These are phyloP conservation scores for Oryzias celebensis DNA, from an alignment of 2,113 vertebrate genomes.

Conservation along the genomic window DNA sequence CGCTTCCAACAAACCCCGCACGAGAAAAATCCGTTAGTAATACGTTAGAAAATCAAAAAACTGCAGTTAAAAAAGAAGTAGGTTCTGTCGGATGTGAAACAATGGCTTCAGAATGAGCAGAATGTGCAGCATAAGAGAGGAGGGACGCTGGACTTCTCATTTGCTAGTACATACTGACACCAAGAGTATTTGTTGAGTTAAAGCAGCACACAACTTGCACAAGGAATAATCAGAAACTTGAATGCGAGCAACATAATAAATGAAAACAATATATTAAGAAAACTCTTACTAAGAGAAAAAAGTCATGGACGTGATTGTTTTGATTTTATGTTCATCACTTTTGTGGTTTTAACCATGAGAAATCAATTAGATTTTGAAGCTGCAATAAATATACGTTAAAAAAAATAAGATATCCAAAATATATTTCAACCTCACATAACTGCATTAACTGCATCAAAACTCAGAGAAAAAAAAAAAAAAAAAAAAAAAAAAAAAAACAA, in stretches of 20 bases:
- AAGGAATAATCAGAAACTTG: not conserved
- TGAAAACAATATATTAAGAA: not conserved
- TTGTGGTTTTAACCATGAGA: too few relatives aligned
- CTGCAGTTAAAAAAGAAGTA: not conserved
- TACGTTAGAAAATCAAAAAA: not conserved
- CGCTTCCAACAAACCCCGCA: not conserved
- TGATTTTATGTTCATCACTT: too few relatives aligned
- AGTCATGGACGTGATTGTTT: too few relatives aligned
- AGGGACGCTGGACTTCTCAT: not conserved
- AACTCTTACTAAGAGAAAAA: too few relatives aligned
- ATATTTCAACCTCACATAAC: too few relatives aligned
- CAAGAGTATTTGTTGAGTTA: not conserved
- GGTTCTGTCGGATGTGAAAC: not conserved
- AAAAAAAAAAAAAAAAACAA: too few relatives aligned
- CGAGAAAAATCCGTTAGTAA: not conserved
- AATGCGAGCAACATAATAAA: not conserved
- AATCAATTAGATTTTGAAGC: too few relatives aligned
- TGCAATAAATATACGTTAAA: too few relatives aligned
- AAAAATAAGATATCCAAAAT: too few relatives aligned
- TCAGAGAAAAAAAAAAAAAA: too few relatives aligned
- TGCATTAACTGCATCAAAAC: too few relatives aligned
- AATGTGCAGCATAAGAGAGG: too few relatives aligned
- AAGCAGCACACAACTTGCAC: not conserved
- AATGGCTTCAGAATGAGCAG: not conserved
- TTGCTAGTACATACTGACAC: not conserved